Conservation (phyloP, 1,140 invertebrate genomes). For the Eriosoma lanigerum region DNA sequence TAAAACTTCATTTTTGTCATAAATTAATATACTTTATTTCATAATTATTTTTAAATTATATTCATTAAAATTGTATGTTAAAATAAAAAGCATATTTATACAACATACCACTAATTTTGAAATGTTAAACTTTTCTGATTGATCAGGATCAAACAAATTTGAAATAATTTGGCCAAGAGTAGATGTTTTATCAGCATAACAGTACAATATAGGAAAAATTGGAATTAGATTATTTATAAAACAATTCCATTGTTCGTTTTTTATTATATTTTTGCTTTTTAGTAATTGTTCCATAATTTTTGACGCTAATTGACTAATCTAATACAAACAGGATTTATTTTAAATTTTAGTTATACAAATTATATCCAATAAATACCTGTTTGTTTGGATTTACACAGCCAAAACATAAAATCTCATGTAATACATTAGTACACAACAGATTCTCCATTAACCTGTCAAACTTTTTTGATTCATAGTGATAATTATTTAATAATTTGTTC, state of each 20-base stretch:
- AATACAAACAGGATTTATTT: background rate
- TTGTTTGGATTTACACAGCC: slow-evolving; percentile 17
- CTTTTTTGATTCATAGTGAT: background rate
- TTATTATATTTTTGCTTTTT: slow-evolving; percentile 13
- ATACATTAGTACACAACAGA: slow-evolving; percentile 17
- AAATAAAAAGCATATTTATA: background rate
- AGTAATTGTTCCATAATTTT: slow-evolving; percentile 24
- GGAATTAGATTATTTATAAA: slow-evolving; percentile 27
- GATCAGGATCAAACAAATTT: slow-evolving; percentile 36
- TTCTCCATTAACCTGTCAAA: background rate
- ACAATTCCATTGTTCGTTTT: slow-evolving; percentile 4
- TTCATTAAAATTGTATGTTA: background rate
- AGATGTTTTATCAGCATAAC: slow-evolving; percentile 8
- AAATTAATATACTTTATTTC: background rate
- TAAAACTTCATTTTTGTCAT: too few species aligned
- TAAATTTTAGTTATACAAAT: background rate
- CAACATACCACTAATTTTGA: slow-evolving; percentile 28
- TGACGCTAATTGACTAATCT: slow-evolving; percentile 38
- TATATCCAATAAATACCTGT: background rate
- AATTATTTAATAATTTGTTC: slow-evolving; percentile 2
- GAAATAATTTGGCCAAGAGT: slow-evolving; percentile 23
- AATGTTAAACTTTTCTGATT: slow-evolving; percentile 11
- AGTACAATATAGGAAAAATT: slow-evolving; percentile 9
- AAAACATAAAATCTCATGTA: slow-evolving; percentile 33
- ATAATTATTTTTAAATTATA: background rate